Evolutionary conservation across 1,140 invertebrate species (phyloP).

Genomic region (Bombus confusus): DNA sequence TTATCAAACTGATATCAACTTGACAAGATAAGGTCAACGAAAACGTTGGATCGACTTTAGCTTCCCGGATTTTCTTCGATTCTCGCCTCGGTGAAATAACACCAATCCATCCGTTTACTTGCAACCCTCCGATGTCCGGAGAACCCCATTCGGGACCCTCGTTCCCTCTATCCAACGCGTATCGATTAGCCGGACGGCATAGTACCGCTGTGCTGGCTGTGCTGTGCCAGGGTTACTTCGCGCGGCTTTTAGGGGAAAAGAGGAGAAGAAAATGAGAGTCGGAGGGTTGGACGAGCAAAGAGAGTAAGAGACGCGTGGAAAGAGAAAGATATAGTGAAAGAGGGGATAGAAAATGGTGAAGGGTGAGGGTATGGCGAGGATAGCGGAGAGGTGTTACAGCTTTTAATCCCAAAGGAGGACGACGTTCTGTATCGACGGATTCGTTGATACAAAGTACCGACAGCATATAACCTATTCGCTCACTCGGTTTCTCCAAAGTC

Average conservation of each 20-base stretch:
- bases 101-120: constrained; percentile 59
- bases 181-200: constrained; percentile 62
- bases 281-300: constrained; percentile 30
- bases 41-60: background rate
- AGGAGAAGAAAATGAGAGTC: constrained; percentile 43
- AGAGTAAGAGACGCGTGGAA: constrained; percentile 16
- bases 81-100: constrained; percentile 51
- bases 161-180: constrained; percentile 59
- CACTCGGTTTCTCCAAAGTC: background rate
- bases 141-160: constrained; percentile 35
- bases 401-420: constrained; percentile 41
- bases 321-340: background rate
- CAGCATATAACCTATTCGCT: constrained; percentile 23
- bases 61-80: constrained; percentile 1
- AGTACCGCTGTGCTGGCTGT: constrained; percentile 36
- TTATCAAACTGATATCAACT: background rate
- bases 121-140: constrained; percentile 36
- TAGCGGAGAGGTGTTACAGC: constrained; percentile 36
- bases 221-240: constrained; percentile 48
- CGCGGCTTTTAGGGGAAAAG: constrained; percentile 44
- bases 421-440: constrained; percentile 15
- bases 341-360: background rate
- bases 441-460: constrained; percentile 11
- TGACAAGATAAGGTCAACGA: background rate
- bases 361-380: background rate